These are phyloP conservation scores for Tipula unca DNA, from an alignment of 2,888 invertebrate genomes.

Conservation along the genomic window DNA sequence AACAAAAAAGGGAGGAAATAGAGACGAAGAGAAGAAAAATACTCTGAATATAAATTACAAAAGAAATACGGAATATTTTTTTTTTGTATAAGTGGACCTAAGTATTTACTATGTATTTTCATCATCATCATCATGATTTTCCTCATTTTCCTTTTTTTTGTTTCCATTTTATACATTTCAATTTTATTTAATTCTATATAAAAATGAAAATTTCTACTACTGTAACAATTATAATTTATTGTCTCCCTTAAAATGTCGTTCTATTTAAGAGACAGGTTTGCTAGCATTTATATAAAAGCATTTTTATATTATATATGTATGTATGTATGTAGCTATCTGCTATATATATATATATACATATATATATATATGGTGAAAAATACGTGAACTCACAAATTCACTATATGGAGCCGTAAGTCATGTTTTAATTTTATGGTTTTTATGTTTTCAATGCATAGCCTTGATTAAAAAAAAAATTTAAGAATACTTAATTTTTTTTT, in stretches of 20 bases:
- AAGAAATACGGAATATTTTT: neutral
- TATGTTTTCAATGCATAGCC: no score
- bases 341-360: neutral
- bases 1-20: neutral
- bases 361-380: no score
- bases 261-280: neutral
- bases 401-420: no score
- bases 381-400: no score
- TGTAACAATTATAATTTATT: neutral
- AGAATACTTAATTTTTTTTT: no score
- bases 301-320: neutral
- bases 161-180: neutral
- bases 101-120: neutral
- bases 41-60: neutral
- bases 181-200: neutral
- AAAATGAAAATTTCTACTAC: neutral
- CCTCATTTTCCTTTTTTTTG: neutral
- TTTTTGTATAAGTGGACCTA: neutral
- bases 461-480: no score
- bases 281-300: neutral
- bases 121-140: neutral
- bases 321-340: neutral
- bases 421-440: no score
- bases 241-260: neutral
- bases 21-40: neutral